Percentiles rank a stretch among this genome's conserved stretches.
These are phyloP conservation scores for Trichogramma pretiosum DNA, from an alignment of 1,140 invertebrate species.

Conservation along the genomic window DNA sequence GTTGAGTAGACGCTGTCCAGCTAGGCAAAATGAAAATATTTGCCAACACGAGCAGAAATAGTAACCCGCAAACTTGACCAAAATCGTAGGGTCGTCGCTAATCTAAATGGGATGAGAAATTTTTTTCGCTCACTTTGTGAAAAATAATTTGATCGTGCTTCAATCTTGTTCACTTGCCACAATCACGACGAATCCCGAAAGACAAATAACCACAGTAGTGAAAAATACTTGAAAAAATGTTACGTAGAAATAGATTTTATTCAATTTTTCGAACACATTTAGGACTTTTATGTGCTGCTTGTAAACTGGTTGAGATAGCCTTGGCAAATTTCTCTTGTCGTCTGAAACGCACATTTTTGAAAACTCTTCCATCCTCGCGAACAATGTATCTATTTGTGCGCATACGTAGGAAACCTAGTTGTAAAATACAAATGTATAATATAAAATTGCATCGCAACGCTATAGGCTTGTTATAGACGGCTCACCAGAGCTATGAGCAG, in stretches of 20 bases:
- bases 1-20: conserved; percentile 1
- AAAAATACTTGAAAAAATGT: conserved; percentile 4
- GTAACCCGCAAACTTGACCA: background rate
- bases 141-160: background rate
- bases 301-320: background rate
- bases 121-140: no score
- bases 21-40: background rate
- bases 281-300: background rate
- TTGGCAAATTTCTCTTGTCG: background rate
- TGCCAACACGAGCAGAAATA: background rate
- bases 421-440: background rate
- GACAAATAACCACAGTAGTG: conserved; percentile 1
- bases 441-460: background rate
- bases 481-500: conserved; percentile 2
- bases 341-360: background rate
- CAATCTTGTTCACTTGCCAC: background rate
- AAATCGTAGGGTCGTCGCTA: background rate
- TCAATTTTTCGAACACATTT: conserved; percentile 3
- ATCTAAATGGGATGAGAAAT: no score
- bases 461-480: background rate
- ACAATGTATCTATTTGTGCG: background rate
- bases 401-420: background rate
- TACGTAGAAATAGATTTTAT: background rate
- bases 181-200: conserved; percentile 2
- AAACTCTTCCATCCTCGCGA: background rate